Conservation (phyloP, 2,113 vertebrate genomes). For the Delphinapterus leucas region DNA sequence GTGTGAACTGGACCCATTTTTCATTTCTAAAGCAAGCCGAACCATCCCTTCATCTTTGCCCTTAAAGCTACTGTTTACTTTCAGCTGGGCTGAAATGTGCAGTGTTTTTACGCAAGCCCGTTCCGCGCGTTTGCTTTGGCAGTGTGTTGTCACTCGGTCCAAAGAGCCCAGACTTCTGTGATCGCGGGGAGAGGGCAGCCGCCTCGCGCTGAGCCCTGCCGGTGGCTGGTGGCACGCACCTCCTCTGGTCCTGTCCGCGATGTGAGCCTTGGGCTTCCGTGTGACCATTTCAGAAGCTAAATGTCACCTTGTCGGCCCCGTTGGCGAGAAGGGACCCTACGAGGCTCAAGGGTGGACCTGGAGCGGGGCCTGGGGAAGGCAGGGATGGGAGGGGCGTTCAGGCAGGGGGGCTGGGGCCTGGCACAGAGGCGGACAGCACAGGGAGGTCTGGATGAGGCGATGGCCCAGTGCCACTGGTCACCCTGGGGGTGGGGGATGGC, state of each 20-base stretch:
- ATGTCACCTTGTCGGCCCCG: accelerated
- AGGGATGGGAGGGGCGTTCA: accelerated
- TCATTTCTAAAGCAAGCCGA: not conserved
- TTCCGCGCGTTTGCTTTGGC: accelerated
- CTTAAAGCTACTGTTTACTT: not conserved
- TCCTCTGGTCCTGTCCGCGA: accelerated
- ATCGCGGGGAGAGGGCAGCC: accelerated
- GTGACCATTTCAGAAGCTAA: not conserved
- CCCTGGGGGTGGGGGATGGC: accelerated
- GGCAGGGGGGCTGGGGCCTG: too few species aligned
- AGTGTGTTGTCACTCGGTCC: accelerated
- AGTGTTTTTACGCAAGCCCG: accelerated
- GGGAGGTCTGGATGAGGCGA: not conserved
- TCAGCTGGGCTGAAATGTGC: accelerated
- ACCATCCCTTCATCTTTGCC: too few species aligned
- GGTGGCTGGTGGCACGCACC: accelerated
- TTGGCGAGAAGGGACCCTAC: accelerated
- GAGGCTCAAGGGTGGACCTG: not conserved
- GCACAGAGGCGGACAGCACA: accelerated
- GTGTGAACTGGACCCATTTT: not conserved
- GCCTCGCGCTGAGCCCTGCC: accelerated
- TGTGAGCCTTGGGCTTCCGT: accelerated
- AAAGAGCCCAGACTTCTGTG: accelerated
- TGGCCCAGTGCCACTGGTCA: accelerated
- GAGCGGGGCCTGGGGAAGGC: not conserved